Conservation (phyloP, 2,113 vertebrate species). For the Emydura subglobosa region DNA sequence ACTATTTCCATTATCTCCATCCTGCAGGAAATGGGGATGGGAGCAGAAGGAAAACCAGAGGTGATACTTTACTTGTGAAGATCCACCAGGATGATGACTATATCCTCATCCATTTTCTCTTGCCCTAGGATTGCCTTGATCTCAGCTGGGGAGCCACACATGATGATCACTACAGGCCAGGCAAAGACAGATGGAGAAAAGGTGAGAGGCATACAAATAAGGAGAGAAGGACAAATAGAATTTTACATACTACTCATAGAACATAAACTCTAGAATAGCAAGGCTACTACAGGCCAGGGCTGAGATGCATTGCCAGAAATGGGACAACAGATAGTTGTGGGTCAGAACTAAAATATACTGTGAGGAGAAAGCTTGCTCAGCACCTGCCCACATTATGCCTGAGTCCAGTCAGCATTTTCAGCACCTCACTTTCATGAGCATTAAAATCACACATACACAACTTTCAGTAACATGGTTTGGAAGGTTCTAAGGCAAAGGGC, state of each 20-base stretch:
- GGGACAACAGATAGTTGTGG: not conserved
- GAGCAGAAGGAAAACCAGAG: not conserved
- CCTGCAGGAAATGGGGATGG: constrained; percentile 22
- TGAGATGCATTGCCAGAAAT: not conserved
- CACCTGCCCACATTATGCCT: not conserved
- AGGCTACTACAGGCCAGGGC: not conserved
- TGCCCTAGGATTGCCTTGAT: constrained; percentile 68
- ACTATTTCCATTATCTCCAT: not conserved
- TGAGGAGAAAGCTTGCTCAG: not conserved
- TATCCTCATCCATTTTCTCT: constrained; percentile 69
- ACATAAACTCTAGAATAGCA: not conserved
- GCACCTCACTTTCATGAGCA: not conserved
- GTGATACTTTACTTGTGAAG: constrained; percentile 89
- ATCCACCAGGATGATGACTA: constrained; percentile 90
- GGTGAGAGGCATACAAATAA: constrained; percentile 10
- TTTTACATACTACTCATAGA: not conserved
- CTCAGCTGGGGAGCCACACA: constrained; percentile 83
- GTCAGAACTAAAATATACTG: not conserved
- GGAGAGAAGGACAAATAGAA: not conserved
- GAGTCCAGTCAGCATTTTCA: not conserved
- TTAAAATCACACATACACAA: not conserved
- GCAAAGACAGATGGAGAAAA: constrained; percentile 6
- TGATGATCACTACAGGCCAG: constrained; percentile 85
- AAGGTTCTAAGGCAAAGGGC: not conserved
- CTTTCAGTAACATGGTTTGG: not conserved